phyloP scores from a whole-genome alignment of 1,140 invertebrate species.

The Achroia grisella region DNA sequence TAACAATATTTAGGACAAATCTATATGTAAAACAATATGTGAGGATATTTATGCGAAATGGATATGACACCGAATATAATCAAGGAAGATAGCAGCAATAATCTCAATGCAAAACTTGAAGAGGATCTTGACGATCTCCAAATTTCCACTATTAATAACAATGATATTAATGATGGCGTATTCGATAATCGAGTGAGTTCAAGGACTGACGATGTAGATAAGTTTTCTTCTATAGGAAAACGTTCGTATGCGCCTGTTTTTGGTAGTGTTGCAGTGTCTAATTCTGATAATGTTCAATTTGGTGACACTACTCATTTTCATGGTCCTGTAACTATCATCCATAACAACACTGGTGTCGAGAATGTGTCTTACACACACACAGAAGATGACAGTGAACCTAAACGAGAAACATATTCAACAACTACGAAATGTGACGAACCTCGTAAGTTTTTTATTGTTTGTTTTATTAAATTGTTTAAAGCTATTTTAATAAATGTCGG shows the following conservation, averaged over 20 bases:
- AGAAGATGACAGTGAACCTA: constrained; percentile 25
- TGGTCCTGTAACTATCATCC: constrained; percentile 55
- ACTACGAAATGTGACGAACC: constrained; percentile 8
- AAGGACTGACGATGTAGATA: constrained; percentile 19
- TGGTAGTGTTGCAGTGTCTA: constrained; percentile 34
- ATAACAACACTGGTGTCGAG: constrained; percentile 40
- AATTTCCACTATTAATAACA: constrained; percentile 34
- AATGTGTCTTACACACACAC: constrained; percentile 39
- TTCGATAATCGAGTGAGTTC: constrained; percentile 17
- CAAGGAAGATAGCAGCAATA: constrained; percentile 14
- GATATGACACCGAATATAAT: constrained; percentile 22
- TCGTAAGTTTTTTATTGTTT: constrained; percentile 20
- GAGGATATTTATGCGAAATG: constrained; percentile 16
- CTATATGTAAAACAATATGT: too few species aligned
- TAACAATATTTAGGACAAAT: too few species aligned
- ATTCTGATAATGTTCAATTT: constrained; percentile 56
- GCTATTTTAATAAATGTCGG: too few species aligned
- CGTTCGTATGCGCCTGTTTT: constrained; percentile 24
- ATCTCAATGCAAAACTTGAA: constrained; percentile 30
- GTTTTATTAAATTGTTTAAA: too few species aligned
- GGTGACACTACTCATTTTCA: constrained; percentile 60
- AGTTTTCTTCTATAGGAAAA: constrained; percentile 29
- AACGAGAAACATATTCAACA: not conserved
- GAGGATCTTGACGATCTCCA: constrained; percentile 46
- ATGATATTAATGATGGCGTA: constrained; percentile 20